A percentile compares a stretch with the other conserved stretches of the same genome.
Conservation (phyloP, 2,113 vertebrate species). For the Grus americana region DNA sequence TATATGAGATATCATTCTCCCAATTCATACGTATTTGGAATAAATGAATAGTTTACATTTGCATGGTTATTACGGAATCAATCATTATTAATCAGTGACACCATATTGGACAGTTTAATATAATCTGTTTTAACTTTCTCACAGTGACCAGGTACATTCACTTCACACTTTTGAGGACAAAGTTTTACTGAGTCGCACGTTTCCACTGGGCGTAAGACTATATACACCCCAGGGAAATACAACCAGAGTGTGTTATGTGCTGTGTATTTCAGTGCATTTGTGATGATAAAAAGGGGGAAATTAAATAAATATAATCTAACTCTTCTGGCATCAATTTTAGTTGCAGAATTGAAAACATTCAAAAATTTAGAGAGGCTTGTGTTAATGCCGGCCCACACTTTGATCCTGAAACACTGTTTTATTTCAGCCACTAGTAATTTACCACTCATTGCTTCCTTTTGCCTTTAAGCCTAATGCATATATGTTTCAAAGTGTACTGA, state of each 20-base stretch:
- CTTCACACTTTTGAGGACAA: not conserved
- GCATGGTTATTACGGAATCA: constrained; percentile 70
- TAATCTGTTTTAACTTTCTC: constrained; percentile 16
- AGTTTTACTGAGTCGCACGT: not conserved
- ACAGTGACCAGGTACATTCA: constrained; percentile 6
- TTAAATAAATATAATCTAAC: constrained; percentile 57
- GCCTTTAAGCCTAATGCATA: constrained; percentile 39
- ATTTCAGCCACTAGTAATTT: constrained; percentile 65
- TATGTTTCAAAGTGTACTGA: constrained; percentile 57
- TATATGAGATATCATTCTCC: constrained; percentile 73
- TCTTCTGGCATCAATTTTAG: constrained; percentile 67
- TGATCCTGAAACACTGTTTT: constrained; percentile 67
- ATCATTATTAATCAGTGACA: constrained; percentile 68
- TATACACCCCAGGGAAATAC: not conserved
- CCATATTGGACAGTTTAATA: constrained; percentile 16
- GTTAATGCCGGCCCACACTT: constrained; percentile 52
- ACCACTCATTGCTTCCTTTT: constrained; percentile 57
- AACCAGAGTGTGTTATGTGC: not conserved
- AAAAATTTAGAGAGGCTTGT: constrained; percentile 47
- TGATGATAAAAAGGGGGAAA: constrained; percentile 44
- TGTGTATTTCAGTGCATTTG: not conserved
- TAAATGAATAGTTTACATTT: constrained; percentile 81
- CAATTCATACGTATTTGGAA: constrained; percentile 65
- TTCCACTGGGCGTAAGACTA: not conserved
- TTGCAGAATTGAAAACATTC: constrained; percentile 56